Evolutionary conservation across 2,797 vertebrate species (phyloP).

Genomic region (Lateolabrax maculatus): DNA sequence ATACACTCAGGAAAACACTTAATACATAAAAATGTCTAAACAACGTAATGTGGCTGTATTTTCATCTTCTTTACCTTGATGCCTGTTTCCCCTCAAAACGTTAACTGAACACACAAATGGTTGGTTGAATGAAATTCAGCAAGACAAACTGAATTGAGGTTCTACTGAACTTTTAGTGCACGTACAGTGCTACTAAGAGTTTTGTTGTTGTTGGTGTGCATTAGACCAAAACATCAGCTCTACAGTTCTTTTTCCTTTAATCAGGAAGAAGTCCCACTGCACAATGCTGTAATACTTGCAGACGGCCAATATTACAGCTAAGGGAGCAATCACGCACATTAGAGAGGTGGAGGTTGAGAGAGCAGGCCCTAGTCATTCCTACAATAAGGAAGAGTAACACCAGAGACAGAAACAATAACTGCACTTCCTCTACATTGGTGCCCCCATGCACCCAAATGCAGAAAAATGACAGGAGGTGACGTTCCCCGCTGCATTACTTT

Average conservation of each 20-base stretch:
- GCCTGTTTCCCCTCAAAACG: not conserved
- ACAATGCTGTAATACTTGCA: constrained; percentile 65
- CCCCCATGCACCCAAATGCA: constrained; percentile 84
- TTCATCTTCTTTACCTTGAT: not conserved
- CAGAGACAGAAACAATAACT: constrained; percentile 87
- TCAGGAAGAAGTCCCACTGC: constrained; percentile 62
- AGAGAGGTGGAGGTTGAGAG: constrained; percentile 76
- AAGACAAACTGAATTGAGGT: not conserved
- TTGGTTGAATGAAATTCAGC: not conserved
- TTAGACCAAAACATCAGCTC: constrained; percentile 41
- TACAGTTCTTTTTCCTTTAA: constrained; percentile 65
- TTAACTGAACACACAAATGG: not conserved
- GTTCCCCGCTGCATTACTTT: constrained; percentile 85
- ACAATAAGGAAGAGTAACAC: constrained; percentile 84
- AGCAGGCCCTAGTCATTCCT: constrained; percentile 74
- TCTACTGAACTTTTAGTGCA: constrained; percentile 13
- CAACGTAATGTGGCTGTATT: not conserved
- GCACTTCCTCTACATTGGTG: constrained; percentile 79
- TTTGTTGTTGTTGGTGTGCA: constrained; percentile 36
- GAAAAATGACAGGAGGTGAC: constrained; percentile 87
- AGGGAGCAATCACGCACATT: constrained; percentile 76
- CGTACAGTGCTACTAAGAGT: constrained; percentile 20
- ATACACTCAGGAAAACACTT: not conserved
- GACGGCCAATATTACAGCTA: constrained; percentile 76
- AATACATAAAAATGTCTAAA: not conserved